phyloP scores from a whole-genome alignment of 2,797 vertebrate species.

The Chloroceryle inda region DNA sequence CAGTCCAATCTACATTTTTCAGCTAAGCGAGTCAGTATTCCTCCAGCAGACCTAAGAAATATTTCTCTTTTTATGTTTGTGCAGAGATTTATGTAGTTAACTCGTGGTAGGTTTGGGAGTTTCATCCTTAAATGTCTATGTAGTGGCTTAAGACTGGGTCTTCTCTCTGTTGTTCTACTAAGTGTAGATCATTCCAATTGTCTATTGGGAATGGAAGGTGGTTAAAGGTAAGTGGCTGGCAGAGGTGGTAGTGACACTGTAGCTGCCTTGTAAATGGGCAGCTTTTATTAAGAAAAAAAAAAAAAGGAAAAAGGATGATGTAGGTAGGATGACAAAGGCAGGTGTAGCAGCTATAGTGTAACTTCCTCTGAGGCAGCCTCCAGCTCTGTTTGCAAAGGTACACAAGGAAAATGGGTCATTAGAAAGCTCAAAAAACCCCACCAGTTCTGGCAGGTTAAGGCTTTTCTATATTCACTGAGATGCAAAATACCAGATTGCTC shows the following conservation, averaged over 20 bases:
- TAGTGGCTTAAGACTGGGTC: not conserved
- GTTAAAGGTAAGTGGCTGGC: not conserved
- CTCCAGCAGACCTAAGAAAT: not conserved
- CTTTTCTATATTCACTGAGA: not conserved
- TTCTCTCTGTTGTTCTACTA: not conserved
- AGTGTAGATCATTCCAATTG: not conserved
- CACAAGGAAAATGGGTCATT: not conserved
- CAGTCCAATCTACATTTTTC: not conserved
- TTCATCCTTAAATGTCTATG: not conserved
- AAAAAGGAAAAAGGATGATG: no score
- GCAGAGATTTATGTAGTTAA: not conserved
- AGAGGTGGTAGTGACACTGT: not conserved
- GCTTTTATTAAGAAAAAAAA: not conserved
- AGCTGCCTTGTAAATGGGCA: not conserved
- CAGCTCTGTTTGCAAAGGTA: not conserved
- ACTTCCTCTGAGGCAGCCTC: not conserved
- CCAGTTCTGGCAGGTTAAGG: not conserved
- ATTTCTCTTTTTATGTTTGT: not conserved
- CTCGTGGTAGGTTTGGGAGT: not conserved
- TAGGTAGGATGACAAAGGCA: not conserved
- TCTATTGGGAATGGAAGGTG: not conserved
- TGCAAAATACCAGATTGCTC: not conserved
- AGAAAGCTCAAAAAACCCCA: not conserved
- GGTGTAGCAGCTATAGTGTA: not conserved
- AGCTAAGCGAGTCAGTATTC: not conserved